Conservation (phyloP, 2,797 vertebrate genomes). For the Thripadectes ignobilis region DNA sequence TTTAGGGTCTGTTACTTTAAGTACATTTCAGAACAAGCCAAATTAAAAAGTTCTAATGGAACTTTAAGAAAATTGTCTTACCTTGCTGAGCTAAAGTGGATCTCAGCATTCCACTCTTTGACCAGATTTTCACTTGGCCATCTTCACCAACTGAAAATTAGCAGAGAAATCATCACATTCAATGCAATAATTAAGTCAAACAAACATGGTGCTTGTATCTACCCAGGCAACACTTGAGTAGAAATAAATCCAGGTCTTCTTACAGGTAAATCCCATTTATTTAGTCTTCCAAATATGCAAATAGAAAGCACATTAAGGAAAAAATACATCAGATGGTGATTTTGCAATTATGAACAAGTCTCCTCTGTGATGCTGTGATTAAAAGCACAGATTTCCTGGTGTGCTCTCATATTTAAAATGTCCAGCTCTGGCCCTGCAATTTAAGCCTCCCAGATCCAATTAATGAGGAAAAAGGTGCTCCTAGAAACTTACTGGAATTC, state of each 20-base stretch:
- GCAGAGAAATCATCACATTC: not conserved
- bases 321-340: not conserved
- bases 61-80: conserved; percentile 58
- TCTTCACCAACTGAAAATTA: conserved; percentile 89
- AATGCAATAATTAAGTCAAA: not conserved
- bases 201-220: not conserved
- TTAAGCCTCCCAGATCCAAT: not conserved
- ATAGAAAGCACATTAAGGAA: not conserved
- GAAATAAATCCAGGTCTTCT: not conserved
- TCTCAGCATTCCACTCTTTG: conserved; percentile 96
- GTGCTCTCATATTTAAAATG: not conserved
- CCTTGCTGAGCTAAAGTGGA: conserved; percentile 87
- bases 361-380: not conserved
- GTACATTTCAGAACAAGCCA: not conserved
- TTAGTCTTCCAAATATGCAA: not conserved
- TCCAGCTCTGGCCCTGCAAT: not conserved
- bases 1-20: not conserved
- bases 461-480: not conserved
- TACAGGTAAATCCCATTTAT: not conserved
- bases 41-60: not conserved
- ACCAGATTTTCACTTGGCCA: conserved; percentile 98
- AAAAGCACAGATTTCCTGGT: not conserved
- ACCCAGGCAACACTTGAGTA: not conserved
- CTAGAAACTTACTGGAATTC: not conserved
- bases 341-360: not conserved